Base-by-base conservation (phyloP, 2,888 invertebrate genomes). In the Agrotis segetum region DNA sequence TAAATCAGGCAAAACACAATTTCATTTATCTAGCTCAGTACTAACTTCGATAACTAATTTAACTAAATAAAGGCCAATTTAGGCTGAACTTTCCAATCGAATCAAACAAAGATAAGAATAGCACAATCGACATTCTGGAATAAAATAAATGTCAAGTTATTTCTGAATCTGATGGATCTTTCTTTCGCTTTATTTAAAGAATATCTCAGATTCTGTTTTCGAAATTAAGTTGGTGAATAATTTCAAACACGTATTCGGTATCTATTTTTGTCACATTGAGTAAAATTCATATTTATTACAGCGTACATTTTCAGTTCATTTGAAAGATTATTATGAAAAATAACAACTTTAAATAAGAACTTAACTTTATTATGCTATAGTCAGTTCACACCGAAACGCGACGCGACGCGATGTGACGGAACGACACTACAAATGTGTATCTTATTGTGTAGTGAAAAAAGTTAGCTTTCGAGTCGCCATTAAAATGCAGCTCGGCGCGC, bases 181-280 rank as follows among this genome's bases (percentile, higher is more conserved):
- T 40, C 40, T 40, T 40, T 40, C 34, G 34, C 34, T 34, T 34
- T 34, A 29, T 56, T 56, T 44, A 50, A 50, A 52, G 4, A 21
- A 21, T 52, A 1, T 29, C 17, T 62, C 53, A 69, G 24, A 50
- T 34, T 50, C 17, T 44, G 47, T 62, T 62, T 61, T 58, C 17
- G 40, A 59, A 76, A 47, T n/a, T n/a, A n/a, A 44, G 49, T 65
- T 44, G 6, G n/a, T 65, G 67, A 66, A 75, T 75, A 74, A 75
- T 50, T 56, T 72, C 55, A 66, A 50, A 55, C 49, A 75, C 66
- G 75, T 56, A 63, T 11, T 1, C 11, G 21, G n/a, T 49, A 14
- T 21, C 6, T 49, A 74, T 56, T 72, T 66, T n/a, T 50, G 56
- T 50, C 6, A 19, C 50, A 21, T 58, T 52, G 21, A 75, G 66